phyloP scores from a whole-genome alignment of 2,797 vertebrate genomes.

The Notamacropus eugenii region DNA sequence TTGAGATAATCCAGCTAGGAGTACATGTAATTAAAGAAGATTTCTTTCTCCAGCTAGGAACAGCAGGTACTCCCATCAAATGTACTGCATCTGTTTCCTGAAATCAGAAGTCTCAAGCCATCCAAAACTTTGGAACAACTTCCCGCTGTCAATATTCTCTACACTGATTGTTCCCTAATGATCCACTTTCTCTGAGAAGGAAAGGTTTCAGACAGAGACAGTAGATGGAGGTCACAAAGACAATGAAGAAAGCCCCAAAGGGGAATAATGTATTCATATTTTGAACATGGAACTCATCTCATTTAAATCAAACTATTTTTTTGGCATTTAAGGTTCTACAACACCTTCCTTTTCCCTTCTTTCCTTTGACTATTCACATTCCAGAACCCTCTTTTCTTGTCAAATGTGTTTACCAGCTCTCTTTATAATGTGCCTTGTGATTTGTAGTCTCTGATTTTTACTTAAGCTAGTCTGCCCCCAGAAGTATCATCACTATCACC shows the following conservation, averaged over 20 bases:
- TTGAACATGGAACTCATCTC: not conserved
- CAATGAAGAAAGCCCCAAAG: not conserved
- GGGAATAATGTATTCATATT: not conserved
- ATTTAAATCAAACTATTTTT: not conserved
- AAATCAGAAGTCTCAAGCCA: not conserved
- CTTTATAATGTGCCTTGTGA: not conserved
- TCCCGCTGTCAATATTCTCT: not conserved
- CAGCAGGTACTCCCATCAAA: conserved; percentile 6
- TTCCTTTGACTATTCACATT: not conserved
- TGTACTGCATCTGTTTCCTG: not conserved
- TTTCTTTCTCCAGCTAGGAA: not conserved
- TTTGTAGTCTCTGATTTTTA: not conserved
- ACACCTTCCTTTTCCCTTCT: not conserved
- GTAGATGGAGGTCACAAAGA: not conserved
- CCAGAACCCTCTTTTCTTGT: not conserved
- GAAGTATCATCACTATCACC: not conserved
- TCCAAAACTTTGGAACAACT: not conserved
- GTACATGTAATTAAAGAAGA: not conserved
- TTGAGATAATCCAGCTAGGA: not conserved
- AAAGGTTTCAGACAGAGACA: not conserved
- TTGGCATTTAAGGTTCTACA: not conserved
- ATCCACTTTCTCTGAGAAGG: not conserved
- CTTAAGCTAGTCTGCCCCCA: not conserved
- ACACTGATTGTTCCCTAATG: not conserved
- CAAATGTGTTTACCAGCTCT: not conserved